A percentile compares a stretch with the other conserved stretches of the same genome.
Evolutionary conservation across 2,888 invertebrate genomes (phyloP).

Genomic region (Callinectes sapidus): DNA sequence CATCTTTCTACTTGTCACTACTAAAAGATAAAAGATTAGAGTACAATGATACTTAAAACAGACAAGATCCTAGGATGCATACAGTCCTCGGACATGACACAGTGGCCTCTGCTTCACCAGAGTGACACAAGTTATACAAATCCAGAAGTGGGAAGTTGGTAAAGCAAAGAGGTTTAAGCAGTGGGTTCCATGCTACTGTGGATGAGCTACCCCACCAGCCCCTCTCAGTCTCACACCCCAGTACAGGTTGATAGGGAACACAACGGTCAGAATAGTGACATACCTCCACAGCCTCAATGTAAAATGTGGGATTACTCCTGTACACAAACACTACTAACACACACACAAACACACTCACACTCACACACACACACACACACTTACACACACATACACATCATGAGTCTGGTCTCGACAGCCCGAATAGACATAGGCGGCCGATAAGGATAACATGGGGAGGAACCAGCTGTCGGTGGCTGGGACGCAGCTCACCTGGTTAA

Average conservation of each 20-base stretch:
- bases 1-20: constrained; percentile 62
- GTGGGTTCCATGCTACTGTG: constrained; percentile 68
- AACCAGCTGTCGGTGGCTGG: constrained; percentile 11
- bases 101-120: constrained; percentile 53
- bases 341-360: constrained; percentile 32
- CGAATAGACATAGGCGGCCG: constrained; percentile 29
- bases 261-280: constrained; percentile 37
- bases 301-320: constrained; percentile 35
- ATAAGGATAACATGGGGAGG: background rate
- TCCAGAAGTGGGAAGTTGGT: constrained; percentile 60
- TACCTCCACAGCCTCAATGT: constrained; percentile 39
- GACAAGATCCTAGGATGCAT: constrained; percentile 56
- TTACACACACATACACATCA: constrained; percentile 23
- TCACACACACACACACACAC: too few relatives aligned
- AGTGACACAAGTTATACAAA: constrained; percentile 59
- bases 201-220: constrained; percentile 65
- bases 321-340: background rate
- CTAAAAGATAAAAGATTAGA: constrained; percentile 62
- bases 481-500: constrained; percentile 63
- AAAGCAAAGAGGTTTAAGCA: constrained; percentile 66
- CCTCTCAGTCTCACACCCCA: constrained; percentile 50
- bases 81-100: constrained; percentile 53
- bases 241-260: constrained; percentile 52
- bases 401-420: constrained; percentile 30
- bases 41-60: constrained; percentile 62